phyloP scores from a whole-genome alignment of 2,888 invertebrate species.

The Pterostichus madidus region DNA sequence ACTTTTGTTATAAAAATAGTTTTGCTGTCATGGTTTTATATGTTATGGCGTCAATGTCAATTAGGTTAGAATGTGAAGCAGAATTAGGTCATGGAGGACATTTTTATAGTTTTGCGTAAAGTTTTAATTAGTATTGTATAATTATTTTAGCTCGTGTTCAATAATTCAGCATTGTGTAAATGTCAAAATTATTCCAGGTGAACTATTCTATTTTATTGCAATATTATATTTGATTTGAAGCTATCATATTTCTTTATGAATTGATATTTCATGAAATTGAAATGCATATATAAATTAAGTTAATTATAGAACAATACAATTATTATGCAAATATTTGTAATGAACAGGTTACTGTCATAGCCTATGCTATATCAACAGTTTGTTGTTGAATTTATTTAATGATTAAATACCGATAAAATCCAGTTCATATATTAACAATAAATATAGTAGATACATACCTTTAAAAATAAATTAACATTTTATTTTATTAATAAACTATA shows the following conservation, averaged over 20 bases:
- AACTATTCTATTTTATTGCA: constrained; percentile 8
- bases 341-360: not conserved
- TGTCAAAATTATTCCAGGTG: not conserved
- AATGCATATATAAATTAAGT: not conserved
- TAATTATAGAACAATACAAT: constrained; percentile 27
- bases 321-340: not conserved
- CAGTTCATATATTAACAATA: too few relatives aligned
- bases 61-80: constrained; percentile 14
- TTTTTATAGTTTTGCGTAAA: not conserved
- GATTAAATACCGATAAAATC: too few relatives aligned
- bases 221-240: not conserved
- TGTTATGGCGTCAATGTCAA: constrained; percentile 35
- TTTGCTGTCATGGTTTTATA: constrained; percentile 21
- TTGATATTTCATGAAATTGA: constrained; percentile 14
- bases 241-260: constrained; percentile 17
- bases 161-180: constrained; percentile 5
- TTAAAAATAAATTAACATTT: too few relatives aligned
- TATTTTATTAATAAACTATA: too few relatives aligned
- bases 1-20: constrained; percentile 38
- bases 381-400: too few relatives aligned
- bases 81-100: constrained; percentile 32
- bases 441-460: too few relatives aligned
- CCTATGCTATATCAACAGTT: too few relatives aligned
- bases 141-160: constrained; percentile 8
- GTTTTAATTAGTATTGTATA: not conserved